These are phyloP conservation scores for Rhynchonycteris naso DNA, from an alignment of 2,797 vertebrate genomes.

Conservation along the genomic window DNA sequence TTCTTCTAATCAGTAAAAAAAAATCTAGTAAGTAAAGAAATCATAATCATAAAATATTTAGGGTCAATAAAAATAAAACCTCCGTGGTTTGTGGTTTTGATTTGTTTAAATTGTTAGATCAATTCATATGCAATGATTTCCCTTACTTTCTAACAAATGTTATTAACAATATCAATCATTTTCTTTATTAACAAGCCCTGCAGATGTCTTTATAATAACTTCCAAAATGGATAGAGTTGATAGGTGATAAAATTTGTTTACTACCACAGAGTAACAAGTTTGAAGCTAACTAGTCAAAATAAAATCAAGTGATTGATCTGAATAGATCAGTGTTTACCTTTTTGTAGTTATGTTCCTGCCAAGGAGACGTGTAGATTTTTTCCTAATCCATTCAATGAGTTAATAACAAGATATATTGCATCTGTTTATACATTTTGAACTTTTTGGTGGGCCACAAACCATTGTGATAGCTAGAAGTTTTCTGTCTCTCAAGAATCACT, in stretches of 20 bases:
- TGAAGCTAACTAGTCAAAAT: not conserved
- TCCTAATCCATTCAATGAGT: not conserved
- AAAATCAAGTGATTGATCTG: not conserved
- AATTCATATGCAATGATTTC: not conserved
- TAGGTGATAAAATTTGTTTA: not conserved
- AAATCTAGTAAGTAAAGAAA: slow-evolving; percentile 31
- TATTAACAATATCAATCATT: slow-evolving; percentile 34
- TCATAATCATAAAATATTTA: slow-evolving; percentile 30
- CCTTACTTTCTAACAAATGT: slow-evolving; percentile 2
- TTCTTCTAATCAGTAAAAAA: slow-evolving; percentile 15
- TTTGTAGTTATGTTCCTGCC: not conserved
- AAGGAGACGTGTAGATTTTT: not conserved
- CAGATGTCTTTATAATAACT: not conserved
- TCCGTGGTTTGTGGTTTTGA: not conserved
- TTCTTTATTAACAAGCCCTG: not conserved
- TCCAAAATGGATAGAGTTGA: not conserved
- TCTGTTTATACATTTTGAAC: not conserved
- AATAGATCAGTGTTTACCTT: not conserved
- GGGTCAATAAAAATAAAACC: slow-evolving; percentile 23
- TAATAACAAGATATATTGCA: not conserved
- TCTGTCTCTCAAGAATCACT: not conserved
- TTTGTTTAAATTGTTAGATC: slow-evolving; percentile 4
- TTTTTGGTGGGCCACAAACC: not conserved
- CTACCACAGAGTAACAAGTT: not conserved
- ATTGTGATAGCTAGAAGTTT: not conserved